phyloP scores from a whole-genome alignment of 2,888 invertebrate genomes.

The Mechanitis mazaeus region DNA sequence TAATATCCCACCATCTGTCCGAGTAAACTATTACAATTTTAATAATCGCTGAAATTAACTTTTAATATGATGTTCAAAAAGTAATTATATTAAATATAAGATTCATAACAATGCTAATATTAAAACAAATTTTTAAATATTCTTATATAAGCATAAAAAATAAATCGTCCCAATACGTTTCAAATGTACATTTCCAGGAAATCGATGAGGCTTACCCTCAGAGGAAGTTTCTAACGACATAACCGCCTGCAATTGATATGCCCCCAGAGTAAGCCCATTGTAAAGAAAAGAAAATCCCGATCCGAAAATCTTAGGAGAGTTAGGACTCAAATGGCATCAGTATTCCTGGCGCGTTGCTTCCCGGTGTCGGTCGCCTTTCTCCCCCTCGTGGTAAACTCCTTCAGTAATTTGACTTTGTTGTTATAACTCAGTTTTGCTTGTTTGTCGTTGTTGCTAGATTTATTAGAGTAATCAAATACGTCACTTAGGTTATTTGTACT shows the following conservation, averaged over 20 bases:
- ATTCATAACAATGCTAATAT: no score
- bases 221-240: conserved; percentile 76
- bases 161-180: conserved; percentile 27
- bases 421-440: conserved; percentile 74
- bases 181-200: conserved; percentile 47
- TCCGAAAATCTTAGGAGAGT: conserved; percentile 74
- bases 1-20: conserved; percentile 51
- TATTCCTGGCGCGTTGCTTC: conserved; percentile 63
- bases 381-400: conserved; percentile 70
- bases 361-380: conserved; percentile 54
- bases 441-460: conserved; percentile 71
- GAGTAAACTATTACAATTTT: neutral
- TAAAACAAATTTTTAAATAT: neutral
- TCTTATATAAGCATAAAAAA: neutral
- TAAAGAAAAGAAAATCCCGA: conserved; percentile 77
- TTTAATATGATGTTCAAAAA: no score
- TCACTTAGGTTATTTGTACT: conserved; percentile 44
- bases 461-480: conserved; percentile 68
- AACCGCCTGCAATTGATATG: conserved; percentile 77
- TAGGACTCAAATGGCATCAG: conserved; percentile 63
- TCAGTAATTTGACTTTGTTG: conserved; percentile 76
- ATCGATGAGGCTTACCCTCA: conserved; percentile 64
- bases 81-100: no score
- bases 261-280: conserved; percentile 76
- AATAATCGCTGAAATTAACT: no score